phyloP scores from a whole-genome alignment of 2,113 vertebrate species.

The Suncus etruscus region DNA sequence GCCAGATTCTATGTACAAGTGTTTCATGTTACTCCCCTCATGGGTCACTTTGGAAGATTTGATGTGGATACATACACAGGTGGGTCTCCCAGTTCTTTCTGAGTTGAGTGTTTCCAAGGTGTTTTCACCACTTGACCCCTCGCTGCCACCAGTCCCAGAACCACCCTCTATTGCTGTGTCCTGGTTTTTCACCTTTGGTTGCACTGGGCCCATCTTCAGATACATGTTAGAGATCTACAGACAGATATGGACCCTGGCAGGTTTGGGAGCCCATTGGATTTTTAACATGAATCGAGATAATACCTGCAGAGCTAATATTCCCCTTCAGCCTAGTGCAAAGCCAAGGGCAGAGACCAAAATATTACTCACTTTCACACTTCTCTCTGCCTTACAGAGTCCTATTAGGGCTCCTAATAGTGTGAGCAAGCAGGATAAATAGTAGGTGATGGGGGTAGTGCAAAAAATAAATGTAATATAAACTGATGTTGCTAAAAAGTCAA shows the following conservation, averaged over 20 bases:
- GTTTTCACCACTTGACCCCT: neutral
- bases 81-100: neutral
- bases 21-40: neutral
- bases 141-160: neutral
- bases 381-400: neutral
- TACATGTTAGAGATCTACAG: neutral
- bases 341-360: rapidly evolving
- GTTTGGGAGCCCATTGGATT: neutral
- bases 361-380: too few species aligned
- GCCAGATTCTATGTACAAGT: neutral
- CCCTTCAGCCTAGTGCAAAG: neutral
- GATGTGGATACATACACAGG: neutral
- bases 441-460: neutral
- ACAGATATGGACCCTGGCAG: neutral
- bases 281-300: neutral
- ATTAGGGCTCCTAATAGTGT: neutral
- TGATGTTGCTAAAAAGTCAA: neutral
- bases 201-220: too few species aligned
- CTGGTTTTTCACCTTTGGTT: neutral
- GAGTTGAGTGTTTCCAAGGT: neutral
- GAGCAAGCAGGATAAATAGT: neutral
- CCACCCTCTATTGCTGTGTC: neutral
- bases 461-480: neutral
- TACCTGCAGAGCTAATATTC: rapidly evolving
- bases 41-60: neutral